Conservation (phyloP, 2,888 invertebrate species). For the Eurytoma californica region DNA sequence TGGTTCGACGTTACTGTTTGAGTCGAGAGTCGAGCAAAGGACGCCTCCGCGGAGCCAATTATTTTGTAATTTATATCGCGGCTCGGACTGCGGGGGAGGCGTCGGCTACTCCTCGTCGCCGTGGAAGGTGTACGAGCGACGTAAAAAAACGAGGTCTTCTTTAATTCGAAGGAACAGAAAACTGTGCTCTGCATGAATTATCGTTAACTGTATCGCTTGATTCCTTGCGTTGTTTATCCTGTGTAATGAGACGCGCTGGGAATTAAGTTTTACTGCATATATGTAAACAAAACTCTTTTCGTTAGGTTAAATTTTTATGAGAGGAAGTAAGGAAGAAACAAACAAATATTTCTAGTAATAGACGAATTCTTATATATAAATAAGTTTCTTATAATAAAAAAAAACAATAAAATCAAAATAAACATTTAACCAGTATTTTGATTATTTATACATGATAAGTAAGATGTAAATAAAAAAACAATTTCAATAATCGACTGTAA, state of each 20-base stretch:
- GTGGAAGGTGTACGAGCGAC: neutral
- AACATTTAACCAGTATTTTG: conserved; percentile 56
- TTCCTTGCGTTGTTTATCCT: conserved; percentile 28
- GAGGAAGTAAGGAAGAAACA: conserved; percentile 51
- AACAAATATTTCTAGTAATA: conserved; percentile 56
- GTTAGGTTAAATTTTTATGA: conserved; percentile 51
- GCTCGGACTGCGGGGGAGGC: too few species aligned
- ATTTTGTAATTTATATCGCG: conserved; percentile 37
- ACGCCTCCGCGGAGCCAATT: conserved; percentile 24
- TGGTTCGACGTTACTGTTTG: conserved; percentile 20
- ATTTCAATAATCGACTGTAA: conserved; percentile 51
- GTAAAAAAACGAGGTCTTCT: conserved; percentile 30
- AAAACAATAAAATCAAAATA: conserved; percentile 57
- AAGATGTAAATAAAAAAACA: conserved; percentile 54
- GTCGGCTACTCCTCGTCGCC: too few species aligned
- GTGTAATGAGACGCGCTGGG: conserved; percentile 21
- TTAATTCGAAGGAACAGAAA: conserved; percentile 18
- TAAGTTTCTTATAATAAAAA: conserved; percentile 57
- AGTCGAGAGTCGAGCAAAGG: neutral
- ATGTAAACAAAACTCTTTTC: conserved; percentile 51
- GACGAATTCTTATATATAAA: conserved; percentile 55
- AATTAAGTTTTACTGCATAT: conserved; percentile 47
- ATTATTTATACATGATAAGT: conserved; percentile 54
- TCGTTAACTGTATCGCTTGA: conserved; percentile 36
- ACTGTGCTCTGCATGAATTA: conserved; percentile 41